phyloP scores from a whole-genome alignment of 53 echinoderm and acorn worm genomes.

The Stichopus horrens region DNA sequence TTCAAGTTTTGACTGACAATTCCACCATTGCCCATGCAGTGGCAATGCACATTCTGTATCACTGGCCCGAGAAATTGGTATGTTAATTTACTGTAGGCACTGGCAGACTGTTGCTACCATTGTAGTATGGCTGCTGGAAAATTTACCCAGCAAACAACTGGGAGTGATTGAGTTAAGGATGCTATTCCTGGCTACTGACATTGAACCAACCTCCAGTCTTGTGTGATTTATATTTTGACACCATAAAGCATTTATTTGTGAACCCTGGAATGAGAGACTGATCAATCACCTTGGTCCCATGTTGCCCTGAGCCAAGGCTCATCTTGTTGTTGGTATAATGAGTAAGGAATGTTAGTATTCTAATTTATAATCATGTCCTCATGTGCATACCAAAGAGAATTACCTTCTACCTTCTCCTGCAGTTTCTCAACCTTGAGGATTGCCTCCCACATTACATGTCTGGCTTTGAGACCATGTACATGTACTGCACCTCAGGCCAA shows the following conservation, averaged over 20 bases:
- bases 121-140: too few relatives aligned
- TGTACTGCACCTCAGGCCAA: neutral
- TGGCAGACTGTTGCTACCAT: too few relatives aligned
- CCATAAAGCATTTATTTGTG: neutral
- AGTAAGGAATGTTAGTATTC: neutral
- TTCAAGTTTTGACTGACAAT: too few relatives aligned
- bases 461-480: neutral
- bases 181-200: neutral
- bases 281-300: neutral
- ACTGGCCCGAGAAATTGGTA: too few relatives aligned
- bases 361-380: constrained; percentile 3
- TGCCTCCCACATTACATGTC: neutral
- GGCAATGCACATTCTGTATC: too few relatives aligned
- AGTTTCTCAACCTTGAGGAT: neutral
- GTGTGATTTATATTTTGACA: neutral
- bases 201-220: neutral
- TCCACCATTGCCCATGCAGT: too few relatives aligned
- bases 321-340: neutral
- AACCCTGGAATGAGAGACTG: constrained; percentile 3
- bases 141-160: neutral
- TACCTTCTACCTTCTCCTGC: neutral
- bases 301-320: neutral
- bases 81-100: too few relatives aligned
- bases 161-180: neutral
- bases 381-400: neutral